A percentile compares a stretch with the other conserved stretches of the same genome.
phyloP scores from a whole-genome alignment of 2,888 invertebrate genomes.

The Campopleginae sp. region DNA sequence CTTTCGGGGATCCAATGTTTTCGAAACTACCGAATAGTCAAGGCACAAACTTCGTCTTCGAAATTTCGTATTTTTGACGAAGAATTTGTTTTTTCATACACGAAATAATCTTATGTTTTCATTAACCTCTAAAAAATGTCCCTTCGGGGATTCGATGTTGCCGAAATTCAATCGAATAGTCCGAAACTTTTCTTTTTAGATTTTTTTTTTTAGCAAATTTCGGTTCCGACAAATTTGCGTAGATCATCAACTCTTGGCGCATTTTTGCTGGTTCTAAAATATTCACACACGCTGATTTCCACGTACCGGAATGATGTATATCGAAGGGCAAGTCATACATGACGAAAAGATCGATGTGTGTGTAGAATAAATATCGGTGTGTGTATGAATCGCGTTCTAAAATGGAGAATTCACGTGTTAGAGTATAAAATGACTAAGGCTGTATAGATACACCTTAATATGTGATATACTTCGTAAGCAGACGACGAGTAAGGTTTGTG shows the following conservation, averaged over 20 bases:
- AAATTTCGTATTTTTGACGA: not conserved
- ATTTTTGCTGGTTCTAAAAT: not conserved
- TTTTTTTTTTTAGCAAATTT: not conserved
- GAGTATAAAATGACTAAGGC: conserved; percentile 8
- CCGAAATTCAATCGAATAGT: too few relatives aligned
- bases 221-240: not conserved
- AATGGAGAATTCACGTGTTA: not conserved
- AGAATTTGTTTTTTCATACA: not conserved
- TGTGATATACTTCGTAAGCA: conserved; percentile 24
- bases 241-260: not conserved
- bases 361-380: not conserved
- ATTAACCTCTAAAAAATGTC: too few relatives aligned
- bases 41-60: not conserved
- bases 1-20: not conserved
- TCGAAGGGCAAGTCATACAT: not conserved
- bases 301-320: not conserved
- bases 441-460: conserved; percentile 6
- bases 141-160: too few relatives aligned
- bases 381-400: not conserved
- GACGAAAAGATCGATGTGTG: not conserved
- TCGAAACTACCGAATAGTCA: not conserved
- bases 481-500: conserved; percentile 36
- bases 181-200: too few relatives aligned
- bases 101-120: not conserved
- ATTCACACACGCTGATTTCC: not conserved